Evolutionary conservation across 2,797 vertebrate genomes (phyloP).

Genomic region (Thripadectes ignobilis): DNA sequence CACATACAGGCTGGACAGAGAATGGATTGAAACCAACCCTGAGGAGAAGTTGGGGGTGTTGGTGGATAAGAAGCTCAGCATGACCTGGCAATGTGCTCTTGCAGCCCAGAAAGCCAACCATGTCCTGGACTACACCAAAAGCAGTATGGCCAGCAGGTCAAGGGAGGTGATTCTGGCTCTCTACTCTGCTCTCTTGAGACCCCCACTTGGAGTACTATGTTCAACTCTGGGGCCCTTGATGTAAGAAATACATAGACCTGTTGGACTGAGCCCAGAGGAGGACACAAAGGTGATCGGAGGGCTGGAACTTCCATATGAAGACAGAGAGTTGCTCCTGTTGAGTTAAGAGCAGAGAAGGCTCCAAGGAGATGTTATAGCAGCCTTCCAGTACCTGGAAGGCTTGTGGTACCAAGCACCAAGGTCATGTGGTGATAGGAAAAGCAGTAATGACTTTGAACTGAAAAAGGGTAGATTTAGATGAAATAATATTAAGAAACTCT

Average conservation of each 20-base stretch:
- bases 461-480: background rate
- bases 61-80: background rate
- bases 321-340: background rate
- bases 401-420: background rate
- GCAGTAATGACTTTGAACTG: background rate
- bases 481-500: background rate
- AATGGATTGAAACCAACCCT: background rate
- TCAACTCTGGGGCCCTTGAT: background rate
- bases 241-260: background rate
- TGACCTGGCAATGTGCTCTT: background rate
- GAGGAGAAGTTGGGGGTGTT: background rate
- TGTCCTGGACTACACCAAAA: background rate
- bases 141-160: background rate
- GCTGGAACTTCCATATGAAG: background rate
- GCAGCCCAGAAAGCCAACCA: background rate
- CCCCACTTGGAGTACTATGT: background rate
- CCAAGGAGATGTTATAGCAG: background rate
- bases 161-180: background rate
- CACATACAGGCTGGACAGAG: background rate
- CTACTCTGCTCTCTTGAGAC: background rate
- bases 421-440: background rate
- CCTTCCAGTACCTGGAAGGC: background rate
- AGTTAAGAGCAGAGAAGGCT: background rate
- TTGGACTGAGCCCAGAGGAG: background rate
- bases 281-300: no score